phyloP scores from a whole-genome alignment of 1,140 invertebrate species.

The Drosophila kurseongensis region DNA sequence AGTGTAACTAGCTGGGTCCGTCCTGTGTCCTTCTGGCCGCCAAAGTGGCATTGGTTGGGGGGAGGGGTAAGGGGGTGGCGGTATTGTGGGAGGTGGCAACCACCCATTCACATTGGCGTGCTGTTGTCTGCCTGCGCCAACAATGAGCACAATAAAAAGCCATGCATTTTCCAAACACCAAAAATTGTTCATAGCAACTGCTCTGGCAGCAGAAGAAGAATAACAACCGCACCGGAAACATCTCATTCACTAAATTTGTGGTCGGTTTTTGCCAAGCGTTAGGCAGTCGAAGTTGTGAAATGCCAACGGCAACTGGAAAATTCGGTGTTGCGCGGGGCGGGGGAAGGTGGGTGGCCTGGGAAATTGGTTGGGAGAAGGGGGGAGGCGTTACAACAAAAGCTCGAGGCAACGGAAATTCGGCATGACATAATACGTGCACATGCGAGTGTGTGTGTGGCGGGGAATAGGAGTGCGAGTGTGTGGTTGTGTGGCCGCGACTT shows the following conservation, averaged over 20 bases:
- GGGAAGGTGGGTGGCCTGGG: slow-evolving; percentile 14
- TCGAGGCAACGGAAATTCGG: slow-evolving; percentile 80
- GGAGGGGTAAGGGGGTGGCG: background rate
- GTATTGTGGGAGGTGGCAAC: slow-evolving; percentile 4
- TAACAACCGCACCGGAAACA: slow-evolving; percentile 81
- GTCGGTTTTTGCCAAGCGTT: slow-evolving; percentile 77
- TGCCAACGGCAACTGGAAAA: slow-evolving; percentile 63
- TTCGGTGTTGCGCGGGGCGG: slow-evolving; percentile 8
- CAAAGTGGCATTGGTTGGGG: slow-evolving; percentile 31
- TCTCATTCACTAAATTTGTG: slow-evolving; percentile 83
- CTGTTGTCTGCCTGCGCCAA: slow-evolving; percentile 55
- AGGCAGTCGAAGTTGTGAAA: slow-evolving; percentile 81
- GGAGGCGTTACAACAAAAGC: slow-evolving; percentile 68
- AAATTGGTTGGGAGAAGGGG: slow-evolving; percentile 30
- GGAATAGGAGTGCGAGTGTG: slow-evolving; percentile 35
- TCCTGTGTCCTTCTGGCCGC: slow-evolving; percentile 7
- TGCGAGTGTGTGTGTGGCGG: slow-evolving; percentile 45
- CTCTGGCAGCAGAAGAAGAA: slow-evolving; percentile 46
- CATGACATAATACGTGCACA: slow-evolving; percentile 80
- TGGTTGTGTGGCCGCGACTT: slow-evolving; percentile 68
- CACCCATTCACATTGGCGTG: slow-evolving; percentile 54
- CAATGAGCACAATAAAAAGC: slow-evolving; percentile 82
- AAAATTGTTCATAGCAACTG: slow-evolving; percentile 64
- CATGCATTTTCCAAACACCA: slow-evolving; percentile 83
- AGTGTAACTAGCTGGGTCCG: slow-evolving; percentile 56